A percentile compares a stretch with the other conserved stretches of the same genome.
Evolutionary conservation across 2,113 vertebrate genomes (phyloP).

Genomic region (Todiramphus saurophagus): DNA sequence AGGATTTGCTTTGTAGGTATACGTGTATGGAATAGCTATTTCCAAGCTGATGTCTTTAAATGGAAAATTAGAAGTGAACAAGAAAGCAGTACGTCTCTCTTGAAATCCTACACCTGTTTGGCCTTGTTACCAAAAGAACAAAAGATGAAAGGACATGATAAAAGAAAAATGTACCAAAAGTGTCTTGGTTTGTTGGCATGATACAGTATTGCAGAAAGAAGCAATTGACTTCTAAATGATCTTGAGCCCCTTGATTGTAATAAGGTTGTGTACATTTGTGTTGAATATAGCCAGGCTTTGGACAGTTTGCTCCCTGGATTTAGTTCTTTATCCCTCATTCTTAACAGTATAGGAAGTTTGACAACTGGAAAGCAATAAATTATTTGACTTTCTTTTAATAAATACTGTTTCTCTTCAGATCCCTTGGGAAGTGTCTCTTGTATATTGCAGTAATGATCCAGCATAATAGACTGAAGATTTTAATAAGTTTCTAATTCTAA

Average conservation of each 20-base stretch:
- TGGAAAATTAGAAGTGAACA: neutral
- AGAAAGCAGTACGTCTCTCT: neutral
- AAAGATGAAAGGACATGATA: neutral
- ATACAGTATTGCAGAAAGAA: neutral
- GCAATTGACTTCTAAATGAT: neutral
- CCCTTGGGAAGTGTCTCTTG: neutral
- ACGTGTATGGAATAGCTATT: neutral
- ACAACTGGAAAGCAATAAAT: neutral
- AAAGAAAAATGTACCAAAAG: neutral
- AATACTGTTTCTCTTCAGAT: neutral
- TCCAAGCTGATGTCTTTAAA: neutral
- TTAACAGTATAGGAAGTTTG: neutral
- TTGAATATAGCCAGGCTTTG: neutral
- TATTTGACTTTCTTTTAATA: neutral
- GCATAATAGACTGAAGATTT: neutral
- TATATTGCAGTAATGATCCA: neutral
- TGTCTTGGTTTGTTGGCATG: neutral
- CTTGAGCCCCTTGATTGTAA: neutral
- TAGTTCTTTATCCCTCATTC: neutral
- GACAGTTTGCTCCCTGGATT: neutral
- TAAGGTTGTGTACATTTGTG: neutral
- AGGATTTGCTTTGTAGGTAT: neutral
- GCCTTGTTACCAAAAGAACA: neutral
- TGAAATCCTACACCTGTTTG: neutral
- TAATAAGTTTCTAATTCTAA: neutral